Percentiles rank a stretch among this genome's conserved stretches.
phyloP scores from a whole-genome alignment of 1,140 invertebrate species.

The Eriosoma lanigerum region DNA sequence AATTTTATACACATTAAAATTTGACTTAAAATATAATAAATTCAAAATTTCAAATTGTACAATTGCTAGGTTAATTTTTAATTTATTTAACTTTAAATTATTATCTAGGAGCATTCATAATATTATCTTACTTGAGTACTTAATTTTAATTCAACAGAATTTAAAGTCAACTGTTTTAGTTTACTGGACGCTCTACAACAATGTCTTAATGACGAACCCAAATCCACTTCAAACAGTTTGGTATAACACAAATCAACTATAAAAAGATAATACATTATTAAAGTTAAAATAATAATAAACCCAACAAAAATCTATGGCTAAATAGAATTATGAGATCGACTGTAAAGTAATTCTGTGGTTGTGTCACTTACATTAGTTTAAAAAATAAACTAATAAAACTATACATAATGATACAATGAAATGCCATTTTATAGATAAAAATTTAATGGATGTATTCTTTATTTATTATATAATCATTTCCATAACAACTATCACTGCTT shows the following conservation, averaged over 20 bases:
- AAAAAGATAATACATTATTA: not conserved
- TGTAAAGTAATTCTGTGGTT: not conserved
- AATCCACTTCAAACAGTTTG: slow-evolving; percentile 25
- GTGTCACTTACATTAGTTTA: too few relatives aligned
- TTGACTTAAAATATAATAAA: not conserved
- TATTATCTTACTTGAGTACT: slow-evolving; percentile 35
- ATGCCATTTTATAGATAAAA: too few relatives aligned
- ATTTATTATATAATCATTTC: too few relatives aligned
- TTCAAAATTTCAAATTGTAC: not conserved
- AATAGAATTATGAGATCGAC: not conserved
- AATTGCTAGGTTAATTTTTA: not conserved
- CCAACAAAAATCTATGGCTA: too few relatives aligned
- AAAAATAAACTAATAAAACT: too few relatives aligned
- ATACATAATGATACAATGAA: too few relatives aligned
- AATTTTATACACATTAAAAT: too few relatives aligned
- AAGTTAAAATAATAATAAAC: not conserved
- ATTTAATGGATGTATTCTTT: too few relatives aligned
- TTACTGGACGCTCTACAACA: slow-evolving; percentile 1
- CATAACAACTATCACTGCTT: too few relatives aligned
- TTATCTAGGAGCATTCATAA: not conserved
- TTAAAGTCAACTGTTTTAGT: not conserved
- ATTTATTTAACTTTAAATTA: not conserved
- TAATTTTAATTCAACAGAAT: slow-evolving; percentile 5
- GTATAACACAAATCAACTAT: slow-evolving; percentile 24
- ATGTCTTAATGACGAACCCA: slow-evolving; percentile 39